These are phyloP conservation scores for Eupsilia transversa DNA, from an alignment of 2,888 invertebrate species.

Conservation along the genomic window DNA sequence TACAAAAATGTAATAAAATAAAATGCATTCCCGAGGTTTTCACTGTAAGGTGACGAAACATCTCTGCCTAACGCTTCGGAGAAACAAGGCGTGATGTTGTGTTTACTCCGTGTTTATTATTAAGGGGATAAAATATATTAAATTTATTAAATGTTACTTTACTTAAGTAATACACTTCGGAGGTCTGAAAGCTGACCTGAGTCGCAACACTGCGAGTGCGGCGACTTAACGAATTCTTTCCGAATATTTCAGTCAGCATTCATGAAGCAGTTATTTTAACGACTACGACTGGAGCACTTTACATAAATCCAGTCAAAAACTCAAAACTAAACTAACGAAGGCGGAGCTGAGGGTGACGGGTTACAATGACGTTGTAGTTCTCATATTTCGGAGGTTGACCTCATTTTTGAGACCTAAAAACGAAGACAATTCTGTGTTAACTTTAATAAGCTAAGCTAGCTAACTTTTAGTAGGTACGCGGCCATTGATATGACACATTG, in stretches of 20 bases:
- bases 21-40: too few relatives aligned
- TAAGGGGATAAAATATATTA: too few relatives aligned
- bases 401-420: not conserved
- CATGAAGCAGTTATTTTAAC: constrained; percentile 19
- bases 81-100: too few relatives aligned
- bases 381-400: constrained; percentile 14
- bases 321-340: not conserved
- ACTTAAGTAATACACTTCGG: too few relatives aligned
- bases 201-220: too few relatives aligned
- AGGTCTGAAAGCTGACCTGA: too few relatives aligned
- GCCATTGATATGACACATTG: not conserved
- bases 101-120: too few relatives aligned
- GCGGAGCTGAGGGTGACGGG: not conserved
- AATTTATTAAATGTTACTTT: too few relatives aligned
- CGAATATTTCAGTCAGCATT: not conserved
- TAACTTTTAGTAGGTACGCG: not conserved
- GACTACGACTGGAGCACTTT: constrained; percentile 1
- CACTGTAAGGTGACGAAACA: too few relatives aligned
- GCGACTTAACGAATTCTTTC: too few relatives aligned
- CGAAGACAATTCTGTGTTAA: not conserved
- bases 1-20: too few relatives aligned
- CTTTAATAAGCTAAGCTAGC: not conserved
- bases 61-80: too few relatives aligned
- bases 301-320: constrained; percentile 6
- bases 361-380: not conserved